Evolutionary conservation across 2,797 vertebrate species (phyloP).

Genomic region (Limosa lapponica): DNA sequence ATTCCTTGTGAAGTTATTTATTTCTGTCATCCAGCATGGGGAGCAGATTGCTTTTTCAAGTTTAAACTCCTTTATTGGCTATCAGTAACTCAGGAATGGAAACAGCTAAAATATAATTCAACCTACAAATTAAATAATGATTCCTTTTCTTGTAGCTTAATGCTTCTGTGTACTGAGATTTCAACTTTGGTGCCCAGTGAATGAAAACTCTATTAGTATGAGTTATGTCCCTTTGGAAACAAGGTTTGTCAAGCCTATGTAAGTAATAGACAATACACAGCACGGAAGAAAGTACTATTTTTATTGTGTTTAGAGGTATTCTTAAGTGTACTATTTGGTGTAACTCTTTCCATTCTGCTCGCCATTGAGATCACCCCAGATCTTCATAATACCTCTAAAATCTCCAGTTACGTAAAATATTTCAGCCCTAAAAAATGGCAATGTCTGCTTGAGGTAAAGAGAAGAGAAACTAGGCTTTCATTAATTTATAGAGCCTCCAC

Average conservation of each 20-base stretch:
- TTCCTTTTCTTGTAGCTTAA: neutral
- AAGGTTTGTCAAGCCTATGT: neutral
- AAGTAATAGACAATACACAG: neutral
- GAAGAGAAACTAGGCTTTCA: neutral
- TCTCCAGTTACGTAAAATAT: neutral
- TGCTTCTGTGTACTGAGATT: neutral
- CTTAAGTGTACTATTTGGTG: neutral
- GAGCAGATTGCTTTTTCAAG: conserved; percentile 9
- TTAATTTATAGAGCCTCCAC: neutral
- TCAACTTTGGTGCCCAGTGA: neutral
- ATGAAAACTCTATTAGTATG: neutral
- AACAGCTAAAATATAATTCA: neutral
- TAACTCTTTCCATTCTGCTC: neutral
- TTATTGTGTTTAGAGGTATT: neutral
- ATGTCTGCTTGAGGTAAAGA: neutral
- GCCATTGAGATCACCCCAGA: neutral
- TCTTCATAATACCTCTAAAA: neutral
- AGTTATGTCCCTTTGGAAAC: neutral
- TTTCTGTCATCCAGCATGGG: neutral
- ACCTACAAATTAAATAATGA: neutral
- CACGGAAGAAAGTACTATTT: neutral
- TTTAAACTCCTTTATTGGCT: neutral
- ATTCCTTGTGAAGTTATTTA: neutral
- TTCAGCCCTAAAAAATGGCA: neutral
- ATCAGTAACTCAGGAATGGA: neutral